Conservation (phyloP, 2,888 invertebrate species). For the Rhogogaster chlorosoma region DNA sequence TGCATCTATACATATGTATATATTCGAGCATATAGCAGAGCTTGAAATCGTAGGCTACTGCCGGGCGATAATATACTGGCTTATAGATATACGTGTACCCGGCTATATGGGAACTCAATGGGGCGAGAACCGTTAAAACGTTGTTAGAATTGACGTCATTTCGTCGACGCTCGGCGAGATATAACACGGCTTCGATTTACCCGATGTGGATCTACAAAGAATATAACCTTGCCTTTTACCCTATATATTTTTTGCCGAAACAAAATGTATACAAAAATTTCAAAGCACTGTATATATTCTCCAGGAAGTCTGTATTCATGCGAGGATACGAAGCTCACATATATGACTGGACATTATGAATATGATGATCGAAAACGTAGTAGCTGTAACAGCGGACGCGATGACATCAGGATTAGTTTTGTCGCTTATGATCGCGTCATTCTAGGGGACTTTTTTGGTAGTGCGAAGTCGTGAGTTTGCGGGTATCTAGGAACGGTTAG, state of each 20-base stretch:
- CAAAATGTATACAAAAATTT: background rate
- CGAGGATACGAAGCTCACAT: background rate
- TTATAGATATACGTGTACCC: background rate
- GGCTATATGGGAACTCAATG: background rate
- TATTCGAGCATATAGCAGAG: background rate
- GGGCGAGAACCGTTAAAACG: conserved; percentile 31
- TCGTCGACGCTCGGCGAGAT: background rate
- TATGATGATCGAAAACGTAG: background rate
- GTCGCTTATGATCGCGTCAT: conserved; percentile 34
- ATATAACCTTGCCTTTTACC: background rate
- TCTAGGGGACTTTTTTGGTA: conserved; percentile 31
- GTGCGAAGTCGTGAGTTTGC: background rate
- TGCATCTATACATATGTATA: background rate
- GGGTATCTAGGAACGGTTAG: background rate
- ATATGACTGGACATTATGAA: background rate
- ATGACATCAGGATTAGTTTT: conserved; percentile 30
- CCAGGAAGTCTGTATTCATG: background rate
- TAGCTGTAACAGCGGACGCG: background rate
- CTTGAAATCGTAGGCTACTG: background rate
- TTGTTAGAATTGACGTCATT: conserved; percentile 25
- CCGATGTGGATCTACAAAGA: background rate
- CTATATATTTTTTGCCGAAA: background rate
- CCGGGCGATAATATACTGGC: background rate
- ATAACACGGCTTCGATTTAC: background rate
- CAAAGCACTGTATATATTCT: background rate